Base-by-base conservation (phyloP, 2,113 vertebrate species). In the Hydropotes inermis region DNA sequence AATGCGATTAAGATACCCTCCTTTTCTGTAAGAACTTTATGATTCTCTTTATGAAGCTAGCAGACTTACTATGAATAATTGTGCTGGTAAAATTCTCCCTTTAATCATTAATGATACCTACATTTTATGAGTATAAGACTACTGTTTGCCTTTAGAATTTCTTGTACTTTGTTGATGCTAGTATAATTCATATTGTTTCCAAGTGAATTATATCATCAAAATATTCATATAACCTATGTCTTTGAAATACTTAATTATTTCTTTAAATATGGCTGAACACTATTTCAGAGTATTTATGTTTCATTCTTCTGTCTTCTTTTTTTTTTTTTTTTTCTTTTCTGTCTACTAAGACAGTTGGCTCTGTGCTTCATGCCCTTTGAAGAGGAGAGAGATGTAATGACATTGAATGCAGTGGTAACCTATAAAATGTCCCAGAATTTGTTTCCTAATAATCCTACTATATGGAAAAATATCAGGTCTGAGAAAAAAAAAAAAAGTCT, bases 121-220 rank as follows among this genome's bases (percentile, higher is more conserved):
- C 3, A 79, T 16, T 86, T 94, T 74, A 52, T 86, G 94, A 88
- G 76, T 76, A 50, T 87, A 93, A 89, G 78, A 89, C 89, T 61
- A 89, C 94, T 74, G 19, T 93, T 83, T 33, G 13, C 28, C 70
- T 70, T 74, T 74, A 94, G 74, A 58, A 64, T 91, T 61, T 93
- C 90, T 55, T 92, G 4, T 54, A 95, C 25, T 87, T 98, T 79
- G 33, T 2, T 30, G 39, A 54, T 92, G 10, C n/a, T 87, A n/a
- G n/a, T 52, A 97, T 81, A 57, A 21, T 94, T 82, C 45, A 87
- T 67, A 1, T 76, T 96, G 36, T 96, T 97, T 94, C 43, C 82
- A 60, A n/a, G 28, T 81, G 1, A 97, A 83, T 39, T 58, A 74
- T 45, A 95, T 57, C 7, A 97, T 6, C 13, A 87, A 90, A 92